Percentiles rank a stretch among this genome's conserved stretches.
These are phyloP conservation scores for Trichomycterus rosablanca DNA, from an alignment of 2,113 vertebrate species.

Conservation along the genomic window DNA sequence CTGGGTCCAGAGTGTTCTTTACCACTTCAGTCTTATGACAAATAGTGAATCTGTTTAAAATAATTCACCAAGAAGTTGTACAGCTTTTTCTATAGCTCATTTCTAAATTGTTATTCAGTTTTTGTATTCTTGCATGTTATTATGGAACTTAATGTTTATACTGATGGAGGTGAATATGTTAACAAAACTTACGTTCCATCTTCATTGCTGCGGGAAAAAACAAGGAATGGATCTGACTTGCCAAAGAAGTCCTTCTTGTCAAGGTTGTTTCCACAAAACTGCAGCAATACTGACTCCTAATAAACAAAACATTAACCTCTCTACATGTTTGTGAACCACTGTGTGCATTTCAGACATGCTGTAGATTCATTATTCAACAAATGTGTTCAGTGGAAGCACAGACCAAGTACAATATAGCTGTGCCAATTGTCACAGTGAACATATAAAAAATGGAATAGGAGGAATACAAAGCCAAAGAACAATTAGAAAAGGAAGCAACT, in stretches of 20 bases:
- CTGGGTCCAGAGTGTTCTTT: constrained; percentile 87
- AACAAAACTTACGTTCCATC: constrained; percentile 79
- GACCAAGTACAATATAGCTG: background rate
- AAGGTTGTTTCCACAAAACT: constrained; percentile 87
- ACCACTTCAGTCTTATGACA: constrained; percentile 89
- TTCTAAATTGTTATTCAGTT: background rate
- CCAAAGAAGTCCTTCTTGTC: constrained; percentile 93
- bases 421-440: constrained; percentile 3
- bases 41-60: constrained; percentile 76
- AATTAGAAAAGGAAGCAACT: constrained; percentile 40
- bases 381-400: constrained; percentile 5
- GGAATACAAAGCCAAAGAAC: background rate
- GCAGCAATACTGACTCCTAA: constrained; percentile 85
- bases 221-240: constrained; percentile 87
- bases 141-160: background rate
- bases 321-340: background rate
- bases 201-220: constrained; percentile 86
- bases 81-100: no score
- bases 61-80: no score
- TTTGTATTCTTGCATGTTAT: background rate
- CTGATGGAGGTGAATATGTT: background rate
- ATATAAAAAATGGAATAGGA: background rate
- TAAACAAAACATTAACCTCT: background rate
- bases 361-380: constrained; percentile 15
- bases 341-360: constrained; percentile 1